A percentile compares a stretch with the other conserved stretches of the same genome.
These are phyloP conservation scores for Malurus melanocephalus DNA, from an alignment of 2,113 vertebrate species.

Conservation along the genomic window DNA sequence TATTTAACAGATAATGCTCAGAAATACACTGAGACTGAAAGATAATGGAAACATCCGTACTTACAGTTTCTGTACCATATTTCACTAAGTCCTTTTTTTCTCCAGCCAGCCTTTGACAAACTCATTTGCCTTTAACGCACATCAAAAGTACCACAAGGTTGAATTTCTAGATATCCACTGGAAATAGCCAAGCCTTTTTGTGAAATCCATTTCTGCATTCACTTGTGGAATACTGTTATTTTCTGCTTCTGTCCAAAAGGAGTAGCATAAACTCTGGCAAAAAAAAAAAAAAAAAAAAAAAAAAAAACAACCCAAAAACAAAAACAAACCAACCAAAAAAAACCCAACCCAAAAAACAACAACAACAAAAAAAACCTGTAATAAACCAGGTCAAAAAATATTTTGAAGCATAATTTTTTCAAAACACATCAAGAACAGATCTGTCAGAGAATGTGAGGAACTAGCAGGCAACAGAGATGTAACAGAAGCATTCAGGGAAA, in stretches of 20 bases:
- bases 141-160: not conserved
- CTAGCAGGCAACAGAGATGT: not conserved
- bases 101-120: not conserved
- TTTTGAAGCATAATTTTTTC: not conserved
- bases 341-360: no score
- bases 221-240: not conserved
- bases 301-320: no score
- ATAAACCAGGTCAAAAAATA: not conserved
- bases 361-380: not conserved
- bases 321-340: no score
- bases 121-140: not conserved
- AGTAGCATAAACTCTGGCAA: not conserved
- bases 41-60: not conserved
- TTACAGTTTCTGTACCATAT: not conserved
- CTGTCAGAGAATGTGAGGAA: not conserved
- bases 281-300: not conserved
- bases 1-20: not conserved
- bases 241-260: slow-evolving; percentile 15
- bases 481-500: slow-evolving; percentile 2
- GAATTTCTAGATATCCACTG: not conserved
- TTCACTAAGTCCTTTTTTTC: not conserved
- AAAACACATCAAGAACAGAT: not conserved
- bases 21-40: not conserved
- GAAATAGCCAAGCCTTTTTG: not conserved
- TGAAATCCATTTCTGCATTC: not conserved